A percentile compares a stretch with the other conserved stretches of the same genome.
These are phyloP conservation scores for Spodoptera picta DNA, from an alignment of 2,888 invertebrate species.

Conservation along the genomic window DNA sequence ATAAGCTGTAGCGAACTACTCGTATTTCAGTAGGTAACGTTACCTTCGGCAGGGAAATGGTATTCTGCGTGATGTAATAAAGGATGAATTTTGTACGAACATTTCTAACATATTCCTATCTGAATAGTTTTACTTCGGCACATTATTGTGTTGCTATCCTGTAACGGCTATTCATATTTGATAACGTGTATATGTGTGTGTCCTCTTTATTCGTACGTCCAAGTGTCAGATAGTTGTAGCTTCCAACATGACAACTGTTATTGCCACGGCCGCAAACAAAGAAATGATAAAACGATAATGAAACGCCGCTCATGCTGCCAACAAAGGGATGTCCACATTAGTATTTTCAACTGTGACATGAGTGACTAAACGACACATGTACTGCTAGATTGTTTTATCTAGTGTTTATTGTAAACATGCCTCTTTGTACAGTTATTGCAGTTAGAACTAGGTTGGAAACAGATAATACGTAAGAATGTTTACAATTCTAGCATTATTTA, in stretches of 20 bases:
- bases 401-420: conserved; percentile 26
- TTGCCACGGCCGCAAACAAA: conserved; percentile 55
- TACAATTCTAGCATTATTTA: not conserved
- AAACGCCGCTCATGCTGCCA: conserved; percentile 42
- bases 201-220: conserved; percentile 23
- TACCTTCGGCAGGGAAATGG: conserved; percentile 20
- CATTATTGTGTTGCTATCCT: not conserved
- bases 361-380: conserved; percentile 38
- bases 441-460: conserved; percentile 21
- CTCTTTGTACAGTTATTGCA: conserved; percentile 9
- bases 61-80: not conserved
- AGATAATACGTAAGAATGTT: conserved; percentile 18
- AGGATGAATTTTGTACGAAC: not conserved
- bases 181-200: conserved; percentile 5
- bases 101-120: not conserved
- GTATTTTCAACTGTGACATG: conserved; percentile 49
- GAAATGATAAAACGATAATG: conserved; percentile 58
- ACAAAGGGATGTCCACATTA: conserved; percentile 54
- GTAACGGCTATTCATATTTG: not conserved
- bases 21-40: conserved; percentile 31
- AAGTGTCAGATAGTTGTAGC: conserved; percentile 30
- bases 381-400: conserved; percentile 48
- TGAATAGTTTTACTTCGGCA: not conserved
- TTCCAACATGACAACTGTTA: conserved; percentile 40
- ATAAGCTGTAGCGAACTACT: conserved; percentile 33